Evolutionary conservation across 2,888 invertebrate genomes (phyloP).

Genomic region (Pyralis farinalis): DNA sequence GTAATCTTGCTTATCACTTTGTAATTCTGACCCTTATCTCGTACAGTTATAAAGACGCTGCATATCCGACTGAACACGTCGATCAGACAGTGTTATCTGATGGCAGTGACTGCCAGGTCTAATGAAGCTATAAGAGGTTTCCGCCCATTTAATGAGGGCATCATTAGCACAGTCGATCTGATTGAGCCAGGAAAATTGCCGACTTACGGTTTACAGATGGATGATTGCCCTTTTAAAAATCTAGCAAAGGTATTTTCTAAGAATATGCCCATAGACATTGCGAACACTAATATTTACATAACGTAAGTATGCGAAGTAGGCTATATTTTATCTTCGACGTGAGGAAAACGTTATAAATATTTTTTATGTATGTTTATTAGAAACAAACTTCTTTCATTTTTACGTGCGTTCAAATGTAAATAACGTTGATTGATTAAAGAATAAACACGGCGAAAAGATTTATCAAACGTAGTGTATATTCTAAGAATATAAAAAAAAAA

Average conservation of each 20-base stretch:
- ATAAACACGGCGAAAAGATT: not conserved
- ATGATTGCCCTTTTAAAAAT: too few relatives aligned
- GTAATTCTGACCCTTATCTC: too few relatives aligned
- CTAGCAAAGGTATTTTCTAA: too few relatives aligned
- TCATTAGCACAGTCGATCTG: constrained; percentile 28
- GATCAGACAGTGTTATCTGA: constrained; percentile 3
- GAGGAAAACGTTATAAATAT: not conserved
- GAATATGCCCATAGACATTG: too few relatives aligned
- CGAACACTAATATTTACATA: too few relatives aligned
- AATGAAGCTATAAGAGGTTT: constrained; percentile 31
- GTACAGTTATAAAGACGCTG: not conserved
- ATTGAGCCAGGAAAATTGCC: constrained; percentile 6
- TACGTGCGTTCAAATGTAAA: not conserved
- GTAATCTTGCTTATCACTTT: too few relatives aligned
- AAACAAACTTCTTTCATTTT: not conserved
- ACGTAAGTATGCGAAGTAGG: not conserved
- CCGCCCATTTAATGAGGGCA: constrained; percentile 32
- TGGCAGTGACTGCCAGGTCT: constrained; percentile 11
- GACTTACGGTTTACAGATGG: too few relatives aligned
- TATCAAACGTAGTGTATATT: not conserved
- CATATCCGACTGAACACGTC: not conserved
- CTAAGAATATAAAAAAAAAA: too few relatives aligned
- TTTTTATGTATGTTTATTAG: not conserved
- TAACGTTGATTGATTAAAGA: too few relatives aligned
- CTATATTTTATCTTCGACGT: not conserved